Evolutionary conservation across 2,797 vertebrate genomes (phyloP), one percentile per base, ranked within the genome.

Genomic region (Carapus acus): DNA sequence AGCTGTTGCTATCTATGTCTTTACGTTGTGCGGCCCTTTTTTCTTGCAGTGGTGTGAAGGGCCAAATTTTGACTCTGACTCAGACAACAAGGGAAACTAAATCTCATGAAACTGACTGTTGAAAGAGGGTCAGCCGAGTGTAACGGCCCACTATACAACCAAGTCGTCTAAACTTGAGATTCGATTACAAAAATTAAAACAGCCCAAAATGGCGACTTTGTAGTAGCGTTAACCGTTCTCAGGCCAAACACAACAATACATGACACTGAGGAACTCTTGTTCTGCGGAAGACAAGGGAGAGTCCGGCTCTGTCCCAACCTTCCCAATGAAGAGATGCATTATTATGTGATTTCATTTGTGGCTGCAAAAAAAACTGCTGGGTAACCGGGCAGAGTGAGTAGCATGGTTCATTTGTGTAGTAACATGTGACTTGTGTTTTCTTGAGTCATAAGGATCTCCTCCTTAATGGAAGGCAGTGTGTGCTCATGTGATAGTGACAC

Each of bases 341-440:
- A 83, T 85, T 65, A 79, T 81, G 82, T 77, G 73, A 81, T 85
- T 84, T 86, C 73, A 77, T 84, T 83, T 82, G 68, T 64, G 64
- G 71, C 51, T 69, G 70, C 70, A 76, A 67, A 71, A 65, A 78
- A 73, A 58, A 65, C 73, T 69, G 57, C 62, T 65, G 77, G 76
- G 69, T 79, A 80, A 77, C 73, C 50, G 71, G 65, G 75, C 78
- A 58, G 69, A 67, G 74, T 69, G 80, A 84, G 83, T 77, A 78
- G 81, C 79, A 72, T 81, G 78, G 80, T 78, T 83, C 78, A 71
- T 83, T 86, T 86, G 85, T 86, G 77, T 85, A 83, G 81, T 85
- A 75, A 85, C 84, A 87, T 87, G 85, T 87, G 85, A 86, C 85
- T 86, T 82, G 80, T 86, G 83, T 87, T 86, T 87, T 85, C 52